Evolutionary conservation across 1,140 invertebrate genomes (phyloP).

Genomic region (Carposina sasakii): DNA sequence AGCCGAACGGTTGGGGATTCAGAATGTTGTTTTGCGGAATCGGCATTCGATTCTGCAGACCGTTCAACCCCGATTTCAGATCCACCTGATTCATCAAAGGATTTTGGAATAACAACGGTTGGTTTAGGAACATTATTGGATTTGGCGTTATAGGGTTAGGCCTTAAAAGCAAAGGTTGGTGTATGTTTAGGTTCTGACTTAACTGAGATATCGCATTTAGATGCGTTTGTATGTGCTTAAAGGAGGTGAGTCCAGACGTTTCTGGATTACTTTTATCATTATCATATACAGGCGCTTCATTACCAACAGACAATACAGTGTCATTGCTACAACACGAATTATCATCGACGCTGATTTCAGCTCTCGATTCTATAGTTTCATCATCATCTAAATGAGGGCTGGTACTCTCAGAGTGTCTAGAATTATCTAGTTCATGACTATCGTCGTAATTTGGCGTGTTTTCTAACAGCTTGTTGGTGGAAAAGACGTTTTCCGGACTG

Average conservation of each 20-base stretch:
- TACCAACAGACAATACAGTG: slow-evolving; percentile 78
- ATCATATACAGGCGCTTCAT: slow-evolving; percentile 69
- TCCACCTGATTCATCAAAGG: slow-evolving; percentile 52
- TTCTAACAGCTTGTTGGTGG: slow-evolving; percentile 65
- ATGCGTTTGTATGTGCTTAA: slow-evolving; percentile 76
- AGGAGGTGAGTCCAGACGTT: slow-evolving; percentile 59
- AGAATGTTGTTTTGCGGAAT: slow-evolving; percentile 40
- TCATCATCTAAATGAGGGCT: slow-evolving; percentile 50
- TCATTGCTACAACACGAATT: slow-evolving; percentile 78
- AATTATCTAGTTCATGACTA: slow-evolving; percentile 29
- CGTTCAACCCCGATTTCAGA: slow-evolving; percentile 36
- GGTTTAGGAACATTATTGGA: slow-evolving; percentile 68
- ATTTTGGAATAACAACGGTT: slow-evolving; percentile 64
- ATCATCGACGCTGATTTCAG: slow-evolving; percentile 61
- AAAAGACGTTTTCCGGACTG: slow-evolving; percentile 69
- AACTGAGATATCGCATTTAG: slow-evolving; percentile 74
- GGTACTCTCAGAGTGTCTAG: slow-evolving; percentile 43
- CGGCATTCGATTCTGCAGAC: slow-evolving; percentile 33
- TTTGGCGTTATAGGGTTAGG: slow-evolving; percentile 69
- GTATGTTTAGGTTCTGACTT: slow-evolving; percentile 65
- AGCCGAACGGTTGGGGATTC: slow-evolving; percentile 36
- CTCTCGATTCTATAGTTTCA: slow-evolving; percentile 38
- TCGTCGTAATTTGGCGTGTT: slow-evolving; percentile 64
- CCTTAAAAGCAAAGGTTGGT: slow-evolving; percentile 56
- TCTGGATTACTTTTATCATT: slow-evolving; percentile 35